Evolutionary conservation across 2,113 vertebrate species (phyloP).

Genomic region (Cathartes aura): DNA sequence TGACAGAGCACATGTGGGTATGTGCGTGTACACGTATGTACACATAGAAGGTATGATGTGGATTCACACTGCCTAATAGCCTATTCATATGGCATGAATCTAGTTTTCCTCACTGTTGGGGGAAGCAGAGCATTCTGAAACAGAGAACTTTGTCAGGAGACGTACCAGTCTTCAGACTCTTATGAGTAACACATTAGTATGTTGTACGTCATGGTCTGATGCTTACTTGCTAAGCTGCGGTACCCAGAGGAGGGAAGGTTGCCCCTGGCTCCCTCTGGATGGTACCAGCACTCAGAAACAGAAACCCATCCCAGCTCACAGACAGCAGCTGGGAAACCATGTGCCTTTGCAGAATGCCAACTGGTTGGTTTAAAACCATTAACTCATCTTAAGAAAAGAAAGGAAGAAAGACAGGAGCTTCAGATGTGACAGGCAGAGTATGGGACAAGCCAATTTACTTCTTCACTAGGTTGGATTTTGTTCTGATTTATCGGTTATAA

Average conservation of each 20-base stretch:
- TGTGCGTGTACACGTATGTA: fast-evolving
- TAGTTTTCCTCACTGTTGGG: background rate
- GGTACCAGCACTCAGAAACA: background rate
- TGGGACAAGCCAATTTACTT: background rate
- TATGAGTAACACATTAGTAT: fast-evolving
- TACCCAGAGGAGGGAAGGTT: background rate
- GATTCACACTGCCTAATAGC: background rate
- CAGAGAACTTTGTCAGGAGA: background rate
- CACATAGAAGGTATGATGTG: background rate
- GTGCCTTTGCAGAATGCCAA: background rate
- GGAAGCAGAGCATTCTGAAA: background rate
- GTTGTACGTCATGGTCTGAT: fast-evolving
- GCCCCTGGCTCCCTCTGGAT: background rate
- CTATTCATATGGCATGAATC: fast-evolving
- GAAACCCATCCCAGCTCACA: background rate
- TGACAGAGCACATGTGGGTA: background rate
- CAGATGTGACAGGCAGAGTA: background rate
- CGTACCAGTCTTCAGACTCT: background rate
- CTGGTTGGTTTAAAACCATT: background rate
- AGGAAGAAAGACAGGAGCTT: background rate
- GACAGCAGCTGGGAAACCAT: background rate
- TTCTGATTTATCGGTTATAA: background rate
- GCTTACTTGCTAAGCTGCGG: background rate
- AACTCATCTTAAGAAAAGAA: background rate
- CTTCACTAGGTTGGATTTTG: background rate